A percentile compares a stretch with the other conserved stretches of the same genome.
Evolutionary conservation across 2,888 invertebrate species (phyloP).

Genomic region (Trachelus troglodyta): DNA sequence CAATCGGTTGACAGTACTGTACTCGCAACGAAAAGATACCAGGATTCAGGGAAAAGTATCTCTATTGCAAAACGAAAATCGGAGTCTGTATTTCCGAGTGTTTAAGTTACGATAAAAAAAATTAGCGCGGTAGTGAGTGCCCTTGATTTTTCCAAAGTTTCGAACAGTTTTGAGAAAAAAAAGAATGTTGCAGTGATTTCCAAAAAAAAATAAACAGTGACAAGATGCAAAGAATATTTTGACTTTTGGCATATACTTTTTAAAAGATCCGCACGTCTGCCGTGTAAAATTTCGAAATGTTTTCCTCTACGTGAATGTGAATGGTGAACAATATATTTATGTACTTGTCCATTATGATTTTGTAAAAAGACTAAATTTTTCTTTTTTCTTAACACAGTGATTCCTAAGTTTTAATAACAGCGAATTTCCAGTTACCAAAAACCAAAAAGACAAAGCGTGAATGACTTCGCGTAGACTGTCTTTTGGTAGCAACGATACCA

Average conservation of each 20-base stretch:
- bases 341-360: neutral
- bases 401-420: neutral
- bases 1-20: neutral
- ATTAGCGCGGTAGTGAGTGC: neutral
- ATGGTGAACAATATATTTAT: neutral
- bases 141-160: neutral
- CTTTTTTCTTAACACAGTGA: neutral
- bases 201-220: neutral
- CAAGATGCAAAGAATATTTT: neutral
- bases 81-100: neutral
- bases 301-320: neutral
- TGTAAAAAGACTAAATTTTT: neutral
- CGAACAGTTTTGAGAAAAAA: neutral
- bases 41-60: no score
- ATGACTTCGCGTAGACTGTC: neutral
- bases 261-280: neutral
- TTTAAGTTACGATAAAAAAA: neutral
- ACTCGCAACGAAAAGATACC: neutral
- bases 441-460: neutral
- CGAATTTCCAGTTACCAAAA: neutral
- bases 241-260: neutral
- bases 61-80: no score
- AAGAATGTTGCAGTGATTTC: neutral
- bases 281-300: neutral
- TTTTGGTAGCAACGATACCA: neutral